These are phyloP conservation scores for Cichladusa arquata DNA, from an alignment of 2,113 vertebrate species.

Conservation along the genomic window DNA sequence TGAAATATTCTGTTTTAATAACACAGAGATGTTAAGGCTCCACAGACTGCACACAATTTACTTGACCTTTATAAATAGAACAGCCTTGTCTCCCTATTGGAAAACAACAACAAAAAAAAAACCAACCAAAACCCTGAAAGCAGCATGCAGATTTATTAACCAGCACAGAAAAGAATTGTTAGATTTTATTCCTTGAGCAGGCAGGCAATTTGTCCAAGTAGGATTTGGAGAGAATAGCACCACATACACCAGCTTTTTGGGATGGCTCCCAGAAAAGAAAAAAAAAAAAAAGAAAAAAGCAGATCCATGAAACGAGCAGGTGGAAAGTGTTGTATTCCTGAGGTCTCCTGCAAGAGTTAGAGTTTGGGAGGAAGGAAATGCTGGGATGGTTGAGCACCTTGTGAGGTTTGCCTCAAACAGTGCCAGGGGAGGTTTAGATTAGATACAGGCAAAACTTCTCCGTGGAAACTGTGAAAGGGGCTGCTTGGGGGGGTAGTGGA, in stretches of 20 bases:
- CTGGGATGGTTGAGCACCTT: neutral
- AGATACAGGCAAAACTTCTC: neutral
- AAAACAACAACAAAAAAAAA: neutral
- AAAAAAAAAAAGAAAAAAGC: no score
- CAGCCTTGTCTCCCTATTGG: neutral
- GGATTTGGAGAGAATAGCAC: neutral
- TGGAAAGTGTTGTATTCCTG: neutral
- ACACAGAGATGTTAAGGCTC: neutral
- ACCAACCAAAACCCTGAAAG: neutral
- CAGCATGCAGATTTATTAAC: neutral
- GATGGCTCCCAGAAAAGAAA: neutral
- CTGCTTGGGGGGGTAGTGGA: neutral
- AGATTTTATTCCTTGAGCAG: neutral
- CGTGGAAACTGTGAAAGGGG: neutral
- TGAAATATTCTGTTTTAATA: slow-evolving; percentile 28
- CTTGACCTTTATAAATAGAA: slow-evolving; percentile 40
- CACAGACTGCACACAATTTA: neutral
- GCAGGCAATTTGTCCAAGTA: neutral
- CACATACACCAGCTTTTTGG: neutral
- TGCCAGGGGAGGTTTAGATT: neutral
- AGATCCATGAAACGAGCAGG: neutral
- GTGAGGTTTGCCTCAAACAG: neutral
- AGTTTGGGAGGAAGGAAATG: neutral
- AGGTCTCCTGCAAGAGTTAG: neutral
- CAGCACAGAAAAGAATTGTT: neutral